Conservation (phyloP, 2,113 vertebrate species). For the Dipodomys spectabilis region DNA sequence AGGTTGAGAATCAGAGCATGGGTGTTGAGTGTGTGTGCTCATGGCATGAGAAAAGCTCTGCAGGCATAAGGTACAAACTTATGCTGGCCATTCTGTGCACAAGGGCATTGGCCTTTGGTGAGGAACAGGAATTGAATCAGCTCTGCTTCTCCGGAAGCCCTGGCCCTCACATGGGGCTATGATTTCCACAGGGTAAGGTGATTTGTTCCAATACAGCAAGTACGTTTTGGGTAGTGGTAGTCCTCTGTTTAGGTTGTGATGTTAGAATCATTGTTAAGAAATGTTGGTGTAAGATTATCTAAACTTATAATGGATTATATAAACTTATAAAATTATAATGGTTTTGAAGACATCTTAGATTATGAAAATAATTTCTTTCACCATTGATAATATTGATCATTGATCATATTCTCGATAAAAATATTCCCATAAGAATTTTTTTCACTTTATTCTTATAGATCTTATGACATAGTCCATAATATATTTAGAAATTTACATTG, state of each 20-base stretch:
- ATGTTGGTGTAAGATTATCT: background rate
- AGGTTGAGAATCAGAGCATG: background rate
- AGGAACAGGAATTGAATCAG: background rate
- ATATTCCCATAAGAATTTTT: background rate
- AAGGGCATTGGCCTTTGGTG: accelerated
- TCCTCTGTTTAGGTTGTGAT: background rate
- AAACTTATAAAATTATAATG: no score
- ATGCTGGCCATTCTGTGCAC: accelerated
- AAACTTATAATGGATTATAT: no score
- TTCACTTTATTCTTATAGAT: background rate
- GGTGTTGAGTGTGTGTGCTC: background rate
- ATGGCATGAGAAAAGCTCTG: background rate
- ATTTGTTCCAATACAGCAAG: background rate
- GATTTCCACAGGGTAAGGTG: background rate
- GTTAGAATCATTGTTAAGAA: background rate
- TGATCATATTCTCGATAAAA: background rate
- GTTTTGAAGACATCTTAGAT: background rate
- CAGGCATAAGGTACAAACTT: accelerated
- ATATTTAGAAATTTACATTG: background rate
- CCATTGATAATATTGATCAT: background rate
- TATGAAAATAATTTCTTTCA: background rate
- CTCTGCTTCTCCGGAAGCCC: background rate
- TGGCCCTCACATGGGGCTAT: no score
- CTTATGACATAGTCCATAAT: background rate
- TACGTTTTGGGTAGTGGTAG: background rate